These are phyloP conservation scores for Drosophila serrata DNA, from an alignment of 1,140 invertebrate genomes.

Conservation along the genomic window DNA sequence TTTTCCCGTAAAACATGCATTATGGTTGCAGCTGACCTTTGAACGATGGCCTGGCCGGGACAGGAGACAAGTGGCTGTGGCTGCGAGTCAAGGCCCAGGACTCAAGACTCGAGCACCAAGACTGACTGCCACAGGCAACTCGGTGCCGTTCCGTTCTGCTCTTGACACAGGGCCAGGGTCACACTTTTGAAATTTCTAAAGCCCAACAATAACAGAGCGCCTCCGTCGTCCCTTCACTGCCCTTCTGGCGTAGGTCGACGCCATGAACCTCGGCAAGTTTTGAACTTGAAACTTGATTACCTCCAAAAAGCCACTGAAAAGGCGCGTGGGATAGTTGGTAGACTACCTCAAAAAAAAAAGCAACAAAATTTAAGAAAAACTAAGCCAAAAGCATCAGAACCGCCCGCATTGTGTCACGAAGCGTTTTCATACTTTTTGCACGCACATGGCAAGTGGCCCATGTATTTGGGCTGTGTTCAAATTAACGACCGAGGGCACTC, in stretches of 20 bases:
- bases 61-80: constrained; percentile 43
- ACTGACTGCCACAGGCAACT: constrained; percentile 52
- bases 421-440: constrained; percentile 68
- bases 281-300: constrained; percentile 84
- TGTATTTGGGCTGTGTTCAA: constrained; percentile 7
- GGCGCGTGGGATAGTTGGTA: constrained; percentile 31
- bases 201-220: constrained; percentile 62
- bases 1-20: neutral
- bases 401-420: constrained; percentile 75
- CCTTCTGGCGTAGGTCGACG: constrained; percentile 37
- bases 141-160: constrained; percentile 21
- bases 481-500: neutral
- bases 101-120: constrained; percentile 18
- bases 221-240: constrained; percentile 1
- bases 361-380: neutral
- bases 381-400: constrained; percentile 36
- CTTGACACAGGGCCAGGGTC: constrained; percentile 72
- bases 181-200: constrained; percentile 53
- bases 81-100: constrained; percentile 62
- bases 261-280: constrained; percentile 74
- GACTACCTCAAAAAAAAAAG: constrained; percentile 19
- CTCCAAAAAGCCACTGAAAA: constrained; percentile 74
- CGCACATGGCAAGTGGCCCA: constrained; percentile 68
- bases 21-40: constrained; percentile 47
- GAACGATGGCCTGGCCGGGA: constrained; percentile 10